phyloP scores from a whole-genome alignment of 2,888 invertebrate genomes.

The Tenthredo amoena region DNA sequence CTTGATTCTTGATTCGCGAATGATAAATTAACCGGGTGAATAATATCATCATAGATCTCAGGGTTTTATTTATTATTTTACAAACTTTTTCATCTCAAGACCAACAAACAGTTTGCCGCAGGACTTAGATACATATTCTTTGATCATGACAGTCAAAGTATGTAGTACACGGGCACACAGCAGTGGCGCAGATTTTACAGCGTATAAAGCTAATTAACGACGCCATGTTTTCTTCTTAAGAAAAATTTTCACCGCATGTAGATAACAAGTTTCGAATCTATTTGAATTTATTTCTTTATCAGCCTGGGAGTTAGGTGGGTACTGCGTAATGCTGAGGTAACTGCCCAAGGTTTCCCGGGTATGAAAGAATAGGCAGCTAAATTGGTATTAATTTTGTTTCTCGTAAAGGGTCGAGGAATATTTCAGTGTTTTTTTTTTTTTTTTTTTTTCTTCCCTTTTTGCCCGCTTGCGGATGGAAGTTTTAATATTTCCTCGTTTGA shows the following conservation, averaged over 20 bases:
- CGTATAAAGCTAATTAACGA: slow-evolving; percentile 19
- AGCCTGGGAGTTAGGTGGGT: neutral
- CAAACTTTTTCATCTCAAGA: neutral
- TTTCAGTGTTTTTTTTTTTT: neutral
- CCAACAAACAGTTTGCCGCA: neutral
- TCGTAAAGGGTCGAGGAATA: slow-evolving; percentile 1
- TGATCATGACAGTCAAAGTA: neutral
- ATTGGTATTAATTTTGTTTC: slow-evolving; percentile 8
- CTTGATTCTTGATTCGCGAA: neutral
- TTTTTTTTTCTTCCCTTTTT: neutral
- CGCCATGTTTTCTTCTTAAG: slow-evolving; percentile 16
- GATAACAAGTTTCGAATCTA: neutral
- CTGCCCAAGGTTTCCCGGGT: neutral
- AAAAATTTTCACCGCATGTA: neutral
- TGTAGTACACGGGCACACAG: neutral
- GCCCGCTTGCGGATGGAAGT: neutral
- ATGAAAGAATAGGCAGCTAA: neutral
- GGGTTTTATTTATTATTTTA: neutral
- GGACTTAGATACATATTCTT: neutral
- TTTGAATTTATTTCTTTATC: slow-evolving; percentile 10
- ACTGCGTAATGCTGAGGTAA: neutral
- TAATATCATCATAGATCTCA: neutral
- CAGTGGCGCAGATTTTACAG: neutral
- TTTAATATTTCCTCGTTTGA: slow-evolving; percentile 21
- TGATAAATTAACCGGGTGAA: neutral